Conservation (phyloP, 2,888 invertebrate species). For the Agonopterix heracliana region DNA sequence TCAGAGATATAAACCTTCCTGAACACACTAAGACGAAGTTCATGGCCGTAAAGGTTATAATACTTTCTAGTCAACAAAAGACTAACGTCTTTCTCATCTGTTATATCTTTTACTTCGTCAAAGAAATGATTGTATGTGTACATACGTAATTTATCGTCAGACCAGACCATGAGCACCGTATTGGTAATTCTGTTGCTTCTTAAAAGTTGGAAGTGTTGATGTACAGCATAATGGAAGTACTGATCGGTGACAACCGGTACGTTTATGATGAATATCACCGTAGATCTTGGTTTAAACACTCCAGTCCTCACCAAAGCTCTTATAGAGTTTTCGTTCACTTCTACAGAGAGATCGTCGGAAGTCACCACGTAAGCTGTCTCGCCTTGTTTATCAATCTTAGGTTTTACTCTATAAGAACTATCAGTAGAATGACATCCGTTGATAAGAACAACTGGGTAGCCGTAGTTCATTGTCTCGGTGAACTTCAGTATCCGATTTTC, state of each 20-base stretch:
- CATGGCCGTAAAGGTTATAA: slow-evolving; percentile 46
- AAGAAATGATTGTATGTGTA: slow-evolving; percentile 73
- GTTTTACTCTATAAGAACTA: slow-evolving; percentile 40
- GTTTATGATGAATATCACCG: slow-evolving; percentile 59
- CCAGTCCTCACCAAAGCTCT: slow-evolving; percentile 52
- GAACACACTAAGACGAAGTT: slow-evolving; percentile 52
- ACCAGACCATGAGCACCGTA: slow-evolving; percentile 52
- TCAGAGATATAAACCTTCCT: slow-evolving; percentile 47
- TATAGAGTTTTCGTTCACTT: slow-evolving; percentile 47
- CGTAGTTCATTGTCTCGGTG: slow-evolving; percentile 51
- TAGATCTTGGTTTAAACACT: slow-evolving; percentile 58
- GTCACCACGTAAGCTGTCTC: slow-evolving; percentile 59
- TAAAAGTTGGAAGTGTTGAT: slow-evolving; percentile 63
- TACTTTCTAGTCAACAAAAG: slow-evolving; percentile 39
- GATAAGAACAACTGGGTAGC: slow-evolving; percentile 59
- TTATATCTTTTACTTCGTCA: slow-evolving; percentile 52
- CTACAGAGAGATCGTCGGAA: slow-evolving; percentile 41
- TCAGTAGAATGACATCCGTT: slow-evolving; percentile 50
- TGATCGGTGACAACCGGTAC: slow-evolving; percentile 38
- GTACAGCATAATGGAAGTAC: slow-evolving; percentile 55
- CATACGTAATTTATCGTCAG: slow-evolving; percentile 43
- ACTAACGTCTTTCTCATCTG: slow-evolving; percentile 47
- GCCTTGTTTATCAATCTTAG: slow-evolving; percentile 58
- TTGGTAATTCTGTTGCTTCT: slow-evolving; percentile 74
- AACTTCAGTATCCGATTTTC: slow-evolving; percentile 63